phyloP scores from a whole-genome alignment of 2,797 vertebrate species.

The Chrysocyon brachyurus region DNA sequence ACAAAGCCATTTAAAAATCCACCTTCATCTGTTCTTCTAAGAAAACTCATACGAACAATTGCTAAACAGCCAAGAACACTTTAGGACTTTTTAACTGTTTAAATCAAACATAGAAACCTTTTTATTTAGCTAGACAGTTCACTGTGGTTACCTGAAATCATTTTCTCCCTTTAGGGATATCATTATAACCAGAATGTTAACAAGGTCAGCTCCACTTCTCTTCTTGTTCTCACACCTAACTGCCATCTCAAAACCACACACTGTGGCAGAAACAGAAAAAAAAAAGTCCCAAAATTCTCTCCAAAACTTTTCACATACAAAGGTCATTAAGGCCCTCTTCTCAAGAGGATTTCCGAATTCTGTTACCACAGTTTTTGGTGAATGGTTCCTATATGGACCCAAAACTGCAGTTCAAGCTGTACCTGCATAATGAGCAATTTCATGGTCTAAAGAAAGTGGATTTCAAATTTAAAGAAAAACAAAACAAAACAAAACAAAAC shows the following conservation, averaged over 20 bases:
- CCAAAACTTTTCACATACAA: conserved; percentile 77
- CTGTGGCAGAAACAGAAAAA: conserved; percentile 75
- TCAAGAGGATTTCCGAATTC: conserved; percentile 74
- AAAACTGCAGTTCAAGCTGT: conserved; percentile 68
- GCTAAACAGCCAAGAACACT: conserved; percentile 75
- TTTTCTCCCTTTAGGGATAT: conserved; percentile 66
- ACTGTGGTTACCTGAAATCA: conserved; percentile 79
- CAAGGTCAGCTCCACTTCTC: conserved; percentile 74
- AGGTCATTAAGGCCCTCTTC: conserved; percentile 80
- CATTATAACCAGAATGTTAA: conserved; percentile 77
- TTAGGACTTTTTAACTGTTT: conserved; percentile 77
- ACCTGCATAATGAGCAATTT: conserved; percentile 72
- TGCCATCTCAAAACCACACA: conserved; percentile 82
- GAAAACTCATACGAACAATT: conserved; percentile 69
- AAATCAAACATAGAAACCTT: conserved; percentile 76
- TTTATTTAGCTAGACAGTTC: conserved; percentile 69
- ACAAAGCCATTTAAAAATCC: conserved; percentile 76
- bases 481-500: background rate
- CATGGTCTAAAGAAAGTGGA: background rate
- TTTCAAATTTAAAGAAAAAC: background rate
- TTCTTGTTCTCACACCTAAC: conserved; percentile 60
- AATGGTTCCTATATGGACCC: conserved; percentile 63
- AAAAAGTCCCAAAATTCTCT: conserved; percentile 60
- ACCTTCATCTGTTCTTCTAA: conserved; percentile 70
- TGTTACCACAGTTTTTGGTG: conserved; percentile 68